phyloP scores from a whole-genome alignment of 2,113 vertebrate species.

The Crypturellus undulatus region DNA sequence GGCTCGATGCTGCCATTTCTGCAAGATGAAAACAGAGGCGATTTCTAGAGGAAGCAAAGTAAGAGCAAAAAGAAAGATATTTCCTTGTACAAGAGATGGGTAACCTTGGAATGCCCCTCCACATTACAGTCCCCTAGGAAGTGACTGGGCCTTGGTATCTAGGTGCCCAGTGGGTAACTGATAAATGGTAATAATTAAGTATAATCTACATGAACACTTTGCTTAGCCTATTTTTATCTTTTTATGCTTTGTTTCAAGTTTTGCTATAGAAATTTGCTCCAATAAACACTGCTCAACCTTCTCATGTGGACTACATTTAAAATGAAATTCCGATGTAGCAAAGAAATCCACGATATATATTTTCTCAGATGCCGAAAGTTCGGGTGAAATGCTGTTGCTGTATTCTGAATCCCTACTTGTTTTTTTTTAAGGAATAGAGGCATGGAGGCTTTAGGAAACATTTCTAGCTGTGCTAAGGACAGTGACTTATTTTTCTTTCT shows the following conservation, averaged over 20 bases:
- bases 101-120: not conserved
- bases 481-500: no score
- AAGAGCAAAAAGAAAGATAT: not conserved
- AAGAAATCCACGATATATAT: rapidly evolving
- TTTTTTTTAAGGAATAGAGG: no score
- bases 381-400: no score
- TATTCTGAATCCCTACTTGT: no score
- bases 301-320: rapidly evolving
- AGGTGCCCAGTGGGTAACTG: no score
- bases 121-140: rapidly evolving
- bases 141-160: not conserved
- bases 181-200: rapidly evolving
- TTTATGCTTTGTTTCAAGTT: not conserved
- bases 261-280: not conserved
- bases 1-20: not conserved
- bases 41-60: not conserved
- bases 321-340: not conserved
- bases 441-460: no score
- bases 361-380: no score
- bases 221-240: not conserved
- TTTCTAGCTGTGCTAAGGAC: not conserved
- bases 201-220: not conserved
- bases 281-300: not conserved
- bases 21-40: not conserved
- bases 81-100: not conserved